A percentile compares a stretch with the other conserved stretches of the same genome.
phyloP scores from a whole-genome alignment of 2,797 vertebrate genomes.

The Pyrrhura leucotis region DNA sequence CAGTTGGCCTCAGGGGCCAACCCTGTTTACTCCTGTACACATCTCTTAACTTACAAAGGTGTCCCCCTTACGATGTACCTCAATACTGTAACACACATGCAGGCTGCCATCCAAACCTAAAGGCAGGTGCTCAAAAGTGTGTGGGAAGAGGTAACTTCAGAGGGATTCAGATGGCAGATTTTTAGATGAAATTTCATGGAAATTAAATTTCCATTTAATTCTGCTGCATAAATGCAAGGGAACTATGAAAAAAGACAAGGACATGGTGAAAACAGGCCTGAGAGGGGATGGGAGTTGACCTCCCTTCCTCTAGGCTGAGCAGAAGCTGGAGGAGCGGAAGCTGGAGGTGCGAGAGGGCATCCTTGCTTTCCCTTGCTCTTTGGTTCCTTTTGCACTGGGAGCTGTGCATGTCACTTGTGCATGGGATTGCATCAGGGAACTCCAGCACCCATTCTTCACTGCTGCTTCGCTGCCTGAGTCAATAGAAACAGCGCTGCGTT shows the following conservation, averaged over 20 bases:
- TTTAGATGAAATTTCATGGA: not conserved
- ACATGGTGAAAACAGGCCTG: not conserved
- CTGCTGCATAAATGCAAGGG: not conserved
- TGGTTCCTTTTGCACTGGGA: not conserved
- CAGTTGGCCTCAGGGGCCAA: accelerated
- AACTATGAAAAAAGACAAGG: not conserved
- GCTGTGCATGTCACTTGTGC: accelerated
- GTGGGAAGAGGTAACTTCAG: not conserved
- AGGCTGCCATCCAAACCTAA: not conserved
- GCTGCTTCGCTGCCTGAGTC: not conserved
- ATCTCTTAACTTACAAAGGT: not conserved
- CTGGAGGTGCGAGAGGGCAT: not conserved
- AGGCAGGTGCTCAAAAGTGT: not conserved
- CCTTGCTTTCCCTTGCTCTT: not conserved
- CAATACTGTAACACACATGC: not conserved
- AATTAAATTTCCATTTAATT: not conserved
- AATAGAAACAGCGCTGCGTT: not conserved
- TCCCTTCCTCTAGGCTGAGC: not conserved
- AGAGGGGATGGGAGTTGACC: not conserved
- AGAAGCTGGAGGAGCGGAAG: not conserved
- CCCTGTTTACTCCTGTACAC: not conserved
- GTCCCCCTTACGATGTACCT: accelerated
- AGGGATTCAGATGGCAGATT: not conserved
- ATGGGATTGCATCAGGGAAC: not conserved
- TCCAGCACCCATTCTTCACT: accelerated